These are phyloP conservation scores for Pachypanchax playfairii DNA, from an alignment of 2,113 vertebrate species.

Conservation along the genomic window DNA sequence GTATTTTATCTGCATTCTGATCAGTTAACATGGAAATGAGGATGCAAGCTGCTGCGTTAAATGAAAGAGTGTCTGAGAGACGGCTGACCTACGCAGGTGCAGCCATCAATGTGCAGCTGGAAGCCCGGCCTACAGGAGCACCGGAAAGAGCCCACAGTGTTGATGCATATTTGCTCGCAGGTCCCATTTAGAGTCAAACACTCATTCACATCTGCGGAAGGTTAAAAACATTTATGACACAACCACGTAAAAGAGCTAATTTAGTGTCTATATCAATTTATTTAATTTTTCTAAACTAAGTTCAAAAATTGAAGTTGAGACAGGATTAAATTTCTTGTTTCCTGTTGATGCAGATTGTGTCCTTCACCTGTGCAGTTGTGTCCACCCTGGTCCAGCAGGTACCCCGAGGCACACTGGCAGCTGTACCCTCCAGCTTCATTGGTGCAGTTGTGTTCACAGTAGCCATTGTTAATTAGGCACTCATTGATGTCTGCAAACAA, in stretches of 20 bases:
- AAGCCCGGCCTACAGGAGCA: slow-evolving; percentile 79
- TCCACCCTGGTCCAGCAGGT: slow-evolving; percentile 62
- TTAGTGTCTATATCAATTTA: no score
- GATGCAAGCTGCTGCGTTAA: slow-evolving; percentile 16
- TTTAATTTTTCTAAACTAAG: no score
- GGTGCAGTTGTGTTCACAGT: slow-evolving; percentile 77
- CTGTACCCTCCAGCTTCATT: slow-evolving; percentile 74
- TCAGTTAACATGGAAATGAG: no score
- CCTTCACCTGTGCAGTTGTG: slow-evolving; percentile 77
- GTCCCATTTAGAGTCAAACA: slow-evolving; percentile 62
- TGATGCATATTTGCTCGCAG: slow-evolving; percentile 78
- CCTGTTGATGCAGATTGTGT: background rate
- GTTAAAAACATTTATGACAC: slow-evolving; percentile 22
- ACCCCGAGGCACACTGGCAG: slow-evolving; percentile 74
- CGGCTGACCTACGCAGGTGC: slow-evolving; percentile 80
- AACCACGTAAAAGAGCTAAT: background rate
- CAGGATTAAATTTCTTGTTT: no score
- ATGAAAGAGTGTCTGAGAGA: slow-evolving; percentile 11
- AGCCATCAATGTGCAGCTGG: slow-evolving; percentile 80
- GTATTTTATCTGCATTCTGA: slow-evolving; percentile 3
- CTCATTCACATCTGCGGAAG: slow-evolving; percentile 78
- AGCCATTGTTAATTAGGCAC: slow-evolving; percentile 70
- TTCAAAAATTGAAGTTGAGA: no score
- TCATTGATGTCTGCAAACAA: slow-evolving; percentile 78
- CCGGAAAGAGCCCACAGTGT: slow-evolving; percentile 76